Evolutionary conservation across 2,888 invertebrate species (phyloP), one percentile per base, ranked within the genome.

Genomic region (Stenichneumon culpator): DNA sequence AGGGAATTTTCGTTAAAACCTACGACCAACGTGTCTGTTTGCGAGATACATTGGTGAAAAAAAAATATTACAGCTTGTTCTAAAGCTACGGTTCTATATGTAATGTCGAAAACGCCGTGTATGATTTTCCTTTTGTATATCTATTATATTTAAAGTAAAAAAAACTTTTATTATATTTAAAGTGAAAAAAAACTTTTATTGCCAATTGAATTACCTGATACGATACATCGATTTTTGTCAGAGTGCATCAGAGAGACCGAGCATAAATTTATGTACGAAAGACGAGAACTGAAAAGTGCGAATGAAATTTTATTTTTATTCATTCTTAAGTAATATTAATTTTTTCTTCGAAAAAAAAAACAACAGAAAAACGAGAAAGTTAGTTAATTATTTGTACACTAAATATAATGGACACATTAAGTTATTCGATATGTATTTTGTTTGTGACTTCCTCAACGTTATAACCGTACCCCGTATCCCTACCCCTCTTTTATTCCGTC

Each of bases 371-470:
- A 28, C 39, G 73, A 65, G 74, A 50, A 87, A 89, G 87, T 91
- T 92, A 90, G 89, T 91, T 92, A 92, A 92, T 92, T 92, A 93
- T 93, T 93, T 93, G 93, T 93, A 93, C 89, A 89, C 89, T 89
- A 90, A 91, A 92, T 91, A 91, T 91, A 92, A 91, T 86, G 85
- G 87, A 91, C 88, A 89, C 87, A 89, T 91, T 91, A 92, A 92
- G 90, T 91, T 91, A 92, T 89, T 90, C 83, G 86, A 90, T 90
- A 88, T 86, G 83, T 89, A 89, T 87, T 88, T 88, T 87, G 82
- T 87, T 87, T 83, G 86, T 87, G 77, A 85, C 83, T 84, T 86
- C 69, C 67, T 36, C 39, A 39, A 68, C 69, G 50, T 84, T 44
- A 72, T 63, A 63, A 63, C 25, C 25, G 11, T 19, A 69, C 28